A percentile compares a stretch with the other conserved stretches of the same genome.
These are phyloP conservation scores for Pimephales promelas DNA, from an alignment of 2,113 vertebrate genomes.

Conservation along the genomic window DNA sequence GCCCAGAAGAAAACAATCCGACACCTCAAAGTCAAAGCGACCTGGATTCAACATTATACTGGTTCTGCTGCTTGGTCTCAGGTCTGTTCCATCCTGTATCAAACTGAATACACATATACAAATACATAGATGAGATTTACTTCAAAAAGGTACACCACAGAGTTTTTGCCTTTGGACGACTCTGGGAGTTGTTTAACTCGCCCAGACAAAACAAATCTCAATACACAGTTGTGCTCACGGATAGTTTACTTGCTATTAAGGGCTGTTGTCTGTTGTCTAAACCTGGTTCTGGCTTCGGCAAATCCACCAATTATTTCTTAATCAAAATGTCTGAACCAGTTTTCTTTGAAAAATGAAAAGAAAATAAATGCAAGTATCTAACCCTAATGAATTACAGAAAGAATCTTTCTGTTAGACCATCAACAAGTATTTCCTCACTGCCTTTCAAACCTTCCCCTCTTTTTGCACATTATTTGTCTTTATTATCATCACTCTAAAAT, in stretches of 20 bases:
- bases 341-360: not conserved
- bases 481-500: not conserved
- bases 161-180: not conserved
- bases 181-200: not conserved
- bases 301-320: too few relatives aligned
- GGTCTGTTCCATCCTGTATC: slow-evolving; percentile 82
- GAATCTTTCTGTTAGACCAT: not conserved
- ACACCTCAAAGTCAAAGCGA: slow-evolving; percentile 92
- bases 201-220: not conserved
- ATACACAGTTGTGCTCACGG: not conserved
- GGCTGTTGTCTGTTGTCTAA: too few relatives aligned
- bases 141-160: not conserved
- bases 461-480: slow-evolving; percentile 6
- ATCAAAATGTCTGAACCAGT: not conserved
- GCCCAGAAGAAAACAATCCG: slow-evolving; percentile 94
- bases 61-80: slow-evolving; percentile 69
- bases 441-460: not conserved
- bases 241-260: too few relatives aligned
- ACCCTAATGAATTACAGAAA: slow-evolving; percentile 1
- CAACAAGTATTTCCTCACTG: not conserved
- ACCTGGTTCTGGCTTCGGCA: too few relatives aligned
- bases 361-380: not conserved
- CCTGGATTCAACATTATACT: slow-evolving; percentile 82
- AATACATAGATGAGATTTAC: slow-evolving; percentile 5
- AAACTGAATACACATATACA: slow-evolving; percentile 66